Evolutionary conservation across 2,888 invertebrate species (phyloP).

Genomic region (Brachypalpus laphriformis): DNA sequence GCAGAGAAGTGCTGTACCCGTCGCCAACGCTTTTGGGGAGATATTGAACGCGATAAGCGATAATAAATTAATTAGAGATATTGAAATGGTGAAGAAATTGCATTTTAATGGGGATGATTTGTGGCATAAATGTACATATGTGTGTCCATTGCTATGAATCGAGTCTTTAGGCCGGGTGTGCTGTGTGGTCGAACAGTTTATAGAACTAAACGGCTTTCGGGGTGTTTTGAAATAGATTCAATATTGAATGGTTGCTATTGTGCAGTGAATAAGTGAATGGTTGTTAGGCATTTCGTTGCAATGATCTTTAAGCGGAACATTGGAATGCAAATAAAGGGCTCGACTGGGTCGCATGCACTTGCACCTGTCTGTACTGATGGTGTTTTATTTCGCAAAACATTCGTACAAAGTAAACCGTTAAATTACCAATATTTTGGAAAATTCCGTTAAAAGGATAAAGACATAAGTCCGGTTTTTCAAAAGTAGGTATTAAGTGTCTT

Average conservation of each 20-base stretch:
- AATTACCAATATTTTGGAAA: too few relatives aligned
- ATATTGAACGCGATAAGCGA: conserved; percentile 82
- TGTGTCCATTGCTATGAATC: conserved; percentile 23
- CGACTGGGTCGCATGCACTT: too few relatives aligned
- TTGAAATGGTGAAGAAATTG: conserved; percentile 80
- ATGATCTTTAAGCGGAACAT: not conserved
- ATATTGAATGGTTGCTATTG: conserved; percentile 5
- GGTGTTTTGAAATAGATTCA: conserved; percentile 41
- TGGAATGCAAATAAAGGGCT: too few relatives aligned
- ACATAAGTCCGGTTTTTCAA: too few relatives aligned
- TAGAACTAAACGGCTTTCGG: conserved; percentile 34
- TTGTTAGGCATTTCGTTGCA: not conserved
- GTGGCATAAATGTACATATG: conserved; percentile 45
- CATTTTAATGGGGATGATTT: conserved; percentile 73
- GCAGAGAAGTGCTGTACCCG: not conserved
- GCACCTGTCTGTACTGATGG: too few relatives aligned
- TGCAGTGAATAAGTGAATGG: conserved; percentile 2
- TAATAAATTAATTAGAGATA: conserved; percentile 83
- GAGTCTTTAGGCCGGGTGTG: conserved; percentile 23
- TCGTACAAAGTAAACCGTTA: too few relatives aligned
- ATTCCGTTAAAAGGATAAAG: too few relatives aligned
- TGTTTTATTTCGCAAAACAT: too few relatives aligned
- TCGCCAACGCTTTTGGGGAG: conserved; percentile 69
- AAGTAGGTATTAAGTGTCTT: too few relatives aligned
- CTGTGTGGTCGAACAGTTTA: conserved; percentile 33